Evolutionary conservation across 2,888 invertebrate species (phyloP), one percentile per base, ranked within the genome.

Genomic region (Aethes cnicana): DNA sequence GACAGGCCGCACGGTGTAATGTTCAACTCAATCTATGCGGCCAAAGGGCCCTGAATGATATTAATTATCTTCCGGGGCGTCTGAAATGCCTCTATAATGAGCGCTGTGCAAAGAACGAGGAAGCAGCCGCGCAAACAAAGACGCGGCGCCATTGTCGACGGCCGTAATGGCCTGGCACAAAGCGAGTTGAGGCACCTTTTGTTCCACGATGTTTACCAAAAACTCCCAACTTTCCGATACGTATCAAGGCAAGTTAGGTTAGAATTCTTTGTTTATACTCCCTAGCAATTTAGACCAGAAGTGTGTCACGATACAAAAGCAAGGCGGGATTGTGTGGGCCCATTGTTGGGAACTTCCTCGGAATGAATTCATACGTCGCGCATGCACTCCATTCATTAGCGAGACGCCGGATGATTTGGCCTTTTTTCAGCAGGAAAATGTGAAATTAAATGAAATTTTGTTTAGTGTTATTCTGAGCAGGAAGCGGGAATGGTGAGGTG

Each of bases 81-180:
- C 58, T 61, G 58, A 56, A 61, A 66, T 69, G 60, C 64, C 55
- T 59, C 37, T 52, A 57, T 68, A 69, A 69, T 69, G 70, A 66
- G 65, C 57, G 58, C 58, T 55, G 49, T 26, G 47, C 47, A 32
- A 41, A 49, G 48, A 52, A 47, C 47, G 55, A 17, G 53, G 48
- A 11, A 35, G 36, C 52, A n/a, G 30, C 28, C 23, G 49, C 11
- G 44, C 47, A 33, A 53, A 54, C 54, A 54, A 56, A 47, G 35
- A 33, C 14, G 9, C 20, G 21, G 37, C 28, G 11, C 43, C 46
- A 50, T 50, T 50, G 46, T 44, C 18, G 25, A 28, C 32, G 35
- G 17, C 47, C 35, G 44, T 53, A 56, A 53, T 48, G 39, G 53
- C 41, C 26, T 5, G 18, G 39, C 52, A 43, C 54, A 54, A 54